Conservation (phyloP, 2,797 vertebrate species). For the Acridotheres tristis region DNA sequence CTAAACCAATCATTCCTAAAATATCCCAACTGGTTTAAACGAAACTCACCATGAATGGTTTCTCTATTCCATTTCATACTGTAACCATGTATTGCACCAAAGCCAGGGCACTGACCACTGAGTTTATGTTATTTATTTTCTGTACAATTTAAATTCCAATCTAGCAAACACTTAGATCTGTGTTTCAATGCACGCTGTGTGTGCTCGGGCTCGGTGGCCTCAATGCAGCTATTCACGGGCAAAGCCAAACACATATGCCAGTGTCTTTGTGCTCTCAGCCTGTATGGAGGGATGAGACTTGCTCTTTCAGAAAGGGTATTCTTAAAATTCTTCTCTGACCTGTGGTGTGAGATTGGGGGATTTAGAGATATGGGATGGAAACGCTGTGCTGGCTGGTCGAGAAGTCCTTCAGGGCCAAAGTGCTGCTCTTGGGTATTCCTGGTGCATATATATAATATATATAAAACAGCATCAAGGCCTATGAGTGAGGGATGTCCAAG, state of each 20-base stretch:
- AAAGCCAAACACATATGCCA: conserved; percentile 14
- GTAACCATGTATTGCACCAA: neutral
- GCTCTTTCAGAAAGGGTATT: neutral
- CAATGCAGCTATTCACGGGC: conserved; percentile 21
- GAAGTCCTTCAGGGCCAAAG: neutral
- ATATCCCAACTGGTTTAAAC: neutral
- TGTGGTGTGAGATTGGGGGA: neutral
- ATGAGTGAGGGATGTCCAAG: neutral
- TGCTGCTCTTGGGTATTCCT: neutral
- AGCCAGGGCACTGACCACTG: neutral
- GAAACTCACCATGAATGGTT: neutral
- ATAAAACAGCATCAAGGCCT: neutral
- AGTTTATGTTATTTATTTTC: neutral
- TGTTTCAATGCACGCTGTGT: neutral
- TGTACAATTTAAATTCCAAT: neutral
- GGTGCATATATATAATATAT: neutral
- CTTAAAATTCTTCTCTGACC: neutral
- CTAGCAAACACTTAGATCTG: neutral
- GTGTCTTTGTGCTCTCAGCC: neutral
- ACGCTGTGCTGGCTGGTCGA: neutral
- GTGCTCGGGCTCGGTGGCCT: fast-evolving
- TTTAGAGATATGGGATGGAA: neutral
- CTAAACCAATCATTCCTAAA: neutral
- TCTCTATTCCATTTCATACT: neutral
- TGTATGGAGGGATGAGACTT: neutral